Evolutionary conservation across 2,113 vertebrate genomes (phyloP).

Genomic region (Lethenteron camtschaticum): DNA sequence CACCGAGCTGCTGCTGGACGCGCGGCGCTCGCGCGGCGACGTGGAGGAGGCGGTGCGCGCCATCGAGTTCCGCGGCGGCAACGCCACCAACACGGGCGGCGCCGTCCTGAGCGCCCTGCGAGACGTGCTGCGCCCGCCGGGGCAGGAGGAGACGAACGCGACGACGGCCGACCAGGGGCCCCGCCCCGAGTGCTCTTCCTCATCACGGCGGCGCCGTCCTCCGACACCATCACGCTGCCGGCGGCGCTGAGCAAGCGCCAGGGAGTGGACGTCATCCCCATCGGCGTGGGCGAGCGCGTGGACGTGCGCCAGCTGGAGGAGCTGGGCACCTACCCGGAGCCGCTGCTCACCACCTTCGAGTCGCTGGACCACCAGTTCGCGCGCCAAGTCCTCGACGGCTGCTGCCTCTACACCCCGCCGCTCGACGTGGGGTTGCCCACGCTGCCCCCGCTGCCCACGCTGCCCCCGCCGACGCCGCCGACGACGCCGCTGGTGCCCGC

Average conservation of each 20-base stretch:
- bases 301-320: constrained; percentile 21
- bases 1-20: constrained; percentile 34
- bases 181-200: constrained; percentile 60
- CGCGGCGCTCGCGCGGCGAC: too few species aligned
- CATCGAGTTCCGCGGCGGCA: constrained; percentile 46
- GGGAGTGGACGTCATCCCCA: constrained; percentile 29
- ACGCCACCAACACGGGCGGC: constrained; percentile 45
- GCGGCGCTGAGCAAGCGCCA: constrained; percentile 21
- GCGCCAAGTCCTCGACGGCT: background rate
- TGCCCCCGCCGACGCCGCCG: too few species aligned
- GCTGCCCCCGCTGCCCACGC: too few species aligned
- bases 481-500: too few species aligned
- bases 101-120: constrained; percentile 20
- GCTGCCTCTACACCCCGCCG: background rate
- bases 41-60: constrained; percentile 31
- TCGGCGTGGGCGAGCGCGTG: constrained; percentile 39
- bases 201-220: constrained; percentile 57
- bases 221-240: constrained; percentile 40
- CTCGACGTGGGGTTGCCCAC: too few species aligned
- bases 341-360: background rate
- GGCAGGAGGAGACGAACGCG: too few species aligned
- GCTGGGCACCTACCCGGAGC: background rate
- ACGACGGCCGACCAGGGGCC: background rate
- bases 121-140: background rate
- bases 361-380: background rate